Evolutionary conservation across 2,797 vertebrate species (phyloP).

Genomic region (Oreonectes daqikongensis): DNA sequence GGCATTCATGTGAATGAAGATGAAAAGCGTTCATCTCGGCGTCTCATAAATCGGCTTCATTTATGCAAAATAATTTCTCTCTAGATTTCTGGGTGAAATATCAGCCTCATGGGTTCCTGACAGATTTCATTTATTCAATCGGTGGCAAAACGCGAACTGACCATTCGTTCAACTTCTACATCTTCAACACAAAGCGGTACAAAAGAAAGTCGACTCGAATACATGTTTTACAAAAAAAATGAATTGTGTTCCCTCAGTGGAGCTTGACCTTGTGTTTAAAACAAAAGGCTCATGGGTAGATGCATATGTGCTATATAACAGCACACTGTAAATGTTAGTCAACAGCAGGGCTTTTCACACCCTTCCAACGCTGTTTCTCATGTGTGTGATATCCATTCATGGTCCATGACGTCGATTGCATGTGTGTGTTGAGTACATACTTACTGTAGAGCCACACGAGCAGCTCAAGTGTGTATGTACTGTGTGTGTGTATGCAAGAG

Average conservation of each 20-base stretch:
- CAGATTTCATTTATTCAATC: neutral
- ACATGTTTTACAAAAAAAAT: slow-evolving; percentile 21
- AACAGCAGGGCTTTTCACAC: slow-evolving; percentile 29
- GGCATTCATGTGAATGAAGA: no score
- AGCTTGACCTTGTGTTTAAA: slow-evolving; percentile 37
- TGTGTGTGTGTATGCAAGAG: slow-evolving; percentile 7
- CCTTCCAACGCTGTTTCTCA: slow-evolving; percentile 16
- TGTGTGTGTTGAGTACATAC: slow-evolving; percentile 42
- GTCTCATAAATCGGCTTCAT: neutral
- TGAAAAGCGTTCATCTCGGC: neutral
- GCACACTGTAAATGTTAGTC: slow-evolving; percentile 31
- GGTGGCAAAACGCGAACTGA: neutral
- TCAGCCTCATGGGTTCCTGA: neutral
- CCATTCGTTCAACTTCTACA: neutral
- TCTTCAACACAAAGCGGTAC: slow-evolving; percentile 28
- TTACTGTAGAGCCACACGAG: slow-evolving; percentile 51
- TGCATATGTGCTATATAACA: slow-evolving; percentile 40
- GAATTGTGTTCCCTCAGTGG: slow-evolving; percentile 30
- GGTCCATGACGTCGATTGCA: slow-evolving; percentile 49
- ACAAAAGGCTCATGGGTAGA: slow-evolving; percentile 26
- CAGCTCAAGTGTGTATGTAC: neutral
- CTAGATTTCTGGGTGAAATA: neutral
- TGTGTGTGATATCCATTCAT: slow-evolving; percentile 51
- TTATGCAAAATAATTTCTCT: neutral
- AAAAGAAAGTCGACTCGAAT: slow-evolving; percentile 31